Evolutionary conservation across 1,140 invertebrate genomes (phyloP).

Genomic region (Neotoxoptera formosana): DNA sequence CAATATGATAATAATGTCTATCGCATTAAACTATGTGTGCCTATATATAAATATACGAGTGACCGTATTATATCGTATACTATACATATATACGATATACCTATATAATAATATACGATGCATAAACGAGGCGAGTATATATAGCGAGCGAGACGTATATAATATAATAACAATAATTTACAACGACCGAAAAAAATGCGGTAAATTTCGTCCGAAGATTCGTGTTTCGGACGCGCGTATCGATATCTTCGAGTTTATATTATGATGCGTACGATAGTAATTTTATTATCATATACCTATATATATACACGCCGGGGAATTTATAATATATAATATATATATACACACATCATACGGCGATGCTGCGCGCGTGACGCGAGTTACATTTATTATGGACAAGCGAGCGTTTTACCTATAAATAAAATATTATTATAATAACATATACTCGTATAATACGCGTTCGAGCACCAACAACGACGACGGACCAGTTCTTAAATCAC

Average conservation of each 20-base stretch:
- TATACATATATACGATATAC: too few relatives aligned
- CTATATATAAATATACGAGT: neutral
- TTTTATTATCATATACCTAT: neutral
- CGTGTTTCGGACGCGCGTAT: neutral
- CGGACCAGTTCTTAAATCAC: slow-evolving; percentile 38
- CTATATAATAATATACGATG: too few relatives aligned
- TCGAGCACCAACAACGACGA: neutral
- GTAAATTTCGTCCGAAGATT: neutral
- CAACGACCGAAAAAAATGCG: neutral
- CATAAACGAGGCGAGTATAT: neutral
- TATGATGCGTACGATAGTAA: neutral
- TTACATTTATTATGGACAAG: neutral
- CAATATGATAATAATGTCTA: neutral
- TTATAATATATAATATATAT: too few relatives aligned
- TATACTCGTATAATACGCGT: neutral
- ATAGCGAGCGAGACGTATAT: neutral
- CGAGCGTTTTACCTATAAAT: neutral
- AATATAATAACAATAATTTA: slow-evolving; percentile 49
- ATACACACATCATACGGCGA: neutral
- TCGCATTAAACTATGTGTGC: neutral
- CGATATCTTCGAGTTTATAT: neutral
- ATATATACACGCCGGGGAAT: too few relatives aligned
- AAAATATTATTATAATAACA: neutral
- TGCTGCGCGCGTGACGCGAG: neutral
- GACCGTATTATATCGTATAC: neutral